A percentile compares a stretch with the other conserved stretches of the same genome.
These are phyloP conservation scores for Oncorhynchus masou DNA, from an alignment of 2,113 vertebrate species.

Conservation along the genomic window DNA sequence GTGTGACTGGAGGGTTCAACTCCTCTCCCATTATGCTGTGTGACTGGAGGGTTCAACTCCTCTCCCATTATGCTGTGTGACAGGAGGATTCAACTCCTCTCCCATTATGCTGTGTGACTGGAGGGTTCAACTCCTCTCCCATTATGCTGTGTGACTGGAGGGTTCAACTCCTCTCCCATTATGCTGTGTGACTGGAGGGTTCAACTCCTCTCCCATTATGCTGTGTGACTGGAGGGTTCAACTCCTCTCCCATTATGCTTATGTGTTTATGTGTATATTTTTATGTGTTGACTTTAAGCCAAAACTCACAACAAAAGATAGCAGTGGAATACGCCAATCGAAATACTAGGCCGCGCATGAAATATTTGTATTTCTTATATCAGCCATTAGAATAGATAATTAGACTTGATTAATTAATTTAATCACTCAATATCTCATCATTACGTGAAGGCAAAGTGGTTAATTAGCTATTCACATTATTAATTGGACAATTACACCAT, in stretches of 20 bases:
- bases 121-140: not conserved
- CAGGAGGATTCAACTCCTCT: too few relatives aligned
- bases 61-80: not conserved
- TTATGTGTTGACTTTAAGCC: slow-evolving; percentile 16
- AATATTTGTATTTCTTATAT: slow-evolving; percentile 55
- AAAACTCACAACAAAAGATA: not conserved
- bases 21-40: slow-evolving; percentile 36
- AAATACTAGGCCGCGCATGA: not conserved
- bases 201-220: too few relatives aligned
- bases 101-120: too few relatives aligned
- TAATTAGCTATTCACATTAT: slow-evolving; percentile 61
- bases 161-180: slow-evolving; percentile 30
- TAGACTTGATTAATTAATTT: slow-evolving; percentile 56
- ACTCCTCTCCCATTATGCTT: too few relatives aligned
- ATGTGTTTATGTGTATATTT: too few relatives aligned
- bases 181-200: too few relatives aligned
- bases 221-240: too few relatives aligned
- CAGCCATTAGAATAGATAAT: slow-evolving; percentile 51
- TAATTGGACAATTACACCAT: slow-evolving; percentile 62
- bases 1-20: not conserved
- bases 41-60: slow-evolving; percentile 42
- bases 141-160: slow-evolving; percentile 43
- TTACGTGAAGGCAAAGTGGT: slow-evolving; percentile 52
- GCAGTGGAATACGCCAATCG: slow-evolving; percentile 9
- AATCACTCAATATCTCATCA: slow-evolving; percentile 58